phyloP scores from a whole-genome alignment of 2,113 vertebrate genomes.

The Dolichallabes microphthalmus region DNA sequence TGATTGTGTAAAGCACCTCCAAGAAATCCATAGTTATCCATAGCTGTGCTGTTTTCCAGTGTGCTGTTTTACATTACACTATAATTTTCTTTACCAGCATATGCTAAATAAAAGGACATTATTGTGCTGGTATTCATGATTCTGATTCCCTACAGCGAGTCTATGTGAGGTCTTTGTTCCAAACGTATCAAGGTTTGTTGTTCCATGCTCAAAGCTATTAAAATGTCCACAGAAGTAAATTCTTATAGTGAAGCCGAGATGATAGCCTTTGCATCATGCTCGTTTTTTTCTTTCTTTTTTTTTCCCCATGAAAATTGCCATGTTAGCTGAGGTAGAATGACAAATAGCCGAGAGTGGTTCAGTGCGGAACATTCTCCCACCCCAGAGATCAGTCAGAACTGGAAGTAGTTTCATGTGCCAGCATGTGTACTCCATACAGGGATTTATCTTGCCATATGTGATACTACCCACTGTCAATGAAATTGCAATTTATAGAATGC shows the following conservation, averaged over 20 bases:
- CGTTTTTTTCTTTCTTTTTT: background rate
- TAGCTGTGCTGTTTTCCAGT: background rate
- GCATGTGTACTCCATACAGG: background rate
- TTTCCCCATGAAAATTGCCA: slow-evolving; percentile 45
- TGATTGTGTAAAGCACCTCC: too few relatives aligned
- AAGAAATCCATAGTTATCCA: background rate
- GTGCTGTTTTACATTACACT: background rate
- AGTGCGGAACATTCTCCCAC: slow-evolving; percentile 23
- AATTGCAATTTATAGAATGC: background rate
- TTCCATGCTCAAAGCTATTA: slow-evolving; percentile 62
- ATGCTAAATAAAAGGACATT: background rate
- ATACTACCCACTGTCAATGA: background rate
- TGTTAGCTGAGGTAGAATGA: slow-evolving; percentile 39
- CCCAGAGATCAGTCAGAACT: slow-evolving; percentile 12
- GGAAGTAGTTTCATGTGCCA: background rate
- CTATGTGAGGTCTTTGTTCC: slow-evolving; percentile 40
- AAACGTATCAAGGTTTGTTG: slow-evolving; percentile 57
- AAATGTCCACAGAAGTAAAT: slow-evolving; percentile 40
- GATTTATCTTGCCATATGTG: background rate
- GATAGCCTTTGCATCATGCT: slow-evolving; percentile 59
- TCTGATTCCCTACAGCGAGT: slow-evolving; percentile 6
- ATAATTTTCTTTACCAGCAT: background rate
- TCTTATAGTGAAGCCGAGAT: slow-evolving; percentile 53
- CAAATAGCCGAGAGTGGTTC: slow-evolving; percentile 32
- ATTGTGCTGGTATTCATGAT: background rate